Percentiles rank a stretch among this genome's conserved stretches.
phyloP scores from a whole-genome alignment of 1,140 invertebrate genomes.

The Odontomachus brunneus region DNA sequence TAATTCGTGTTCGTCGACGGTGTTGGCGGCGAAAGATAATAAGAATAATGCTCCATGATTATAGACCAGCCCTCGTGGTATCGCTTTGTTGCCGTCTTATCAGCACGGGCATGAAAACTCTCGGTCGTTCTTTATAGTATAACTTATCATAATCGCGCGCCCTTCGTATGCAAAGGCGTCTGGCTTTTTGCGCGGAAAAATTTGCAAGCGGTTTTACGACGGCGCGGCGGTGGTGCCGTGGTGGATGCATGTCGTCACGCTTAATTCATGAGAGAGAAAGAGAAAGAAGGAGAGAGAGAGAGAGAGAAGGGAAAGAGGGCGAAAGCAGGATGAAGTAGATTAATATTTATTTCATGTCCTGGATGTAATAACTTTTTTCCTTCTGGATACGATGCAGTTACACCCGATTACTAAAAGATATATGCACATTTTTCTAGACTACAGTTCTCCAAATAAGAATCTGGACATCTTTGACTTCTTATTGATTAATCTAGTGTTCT shows the following conservation, averaged over 20 bases:
- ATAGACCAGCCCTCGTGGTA: constrained; percentile 66
- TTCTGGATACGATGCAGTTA: not conserved
- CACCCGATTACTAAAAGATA: too few species aligned
- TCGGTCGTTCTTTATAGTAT: constrained; percentile 49
- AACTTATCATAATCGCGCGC: constrained; percentile 71
- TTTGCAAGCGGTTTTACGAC: constrained; percentile 29
- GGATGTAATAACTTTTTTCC: constrained; percentile 14
- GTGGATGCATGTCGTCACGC: constrained; percentile 25
- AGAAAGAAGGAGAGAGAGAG: not conserved
- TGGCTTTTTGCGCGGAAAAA: constrained; percentile 29
- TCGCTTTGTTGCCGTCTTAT: constrained; percentile 70
- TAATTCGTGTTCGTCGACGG: constrained; percentile 69
- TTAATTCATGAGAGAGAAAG: constrained; percentile 25
- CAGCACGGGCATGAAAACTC: constrained; percentile 62
- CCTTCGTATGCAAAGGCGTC: constrained; percentile 20
- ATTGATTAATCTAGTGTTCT: too few species aligned
- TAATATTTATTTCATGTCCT: constrained; percentile 19
- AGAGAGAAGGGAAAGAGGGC: too few species aligned
- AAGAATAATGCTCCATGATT: constrained; percentile 76
- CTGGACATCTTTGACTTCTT: too few species aligned
- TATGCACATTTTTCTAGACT: too few species aligned
- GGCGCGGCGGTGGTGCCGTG: not conserved
- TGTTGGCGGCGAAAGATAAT: constrained; percentile 70
- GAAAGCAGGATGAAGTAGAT: not conserved
- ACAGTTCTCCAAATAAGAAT: too few species aligned